Percentiles rank a stretch among this genome's conserved stretches.
These are phyloP conservation scores for Cyclopterus lumpus DNA, from an alignment of 2,797 vertebrate genomes.

Conservation along the genomic window DNA sequence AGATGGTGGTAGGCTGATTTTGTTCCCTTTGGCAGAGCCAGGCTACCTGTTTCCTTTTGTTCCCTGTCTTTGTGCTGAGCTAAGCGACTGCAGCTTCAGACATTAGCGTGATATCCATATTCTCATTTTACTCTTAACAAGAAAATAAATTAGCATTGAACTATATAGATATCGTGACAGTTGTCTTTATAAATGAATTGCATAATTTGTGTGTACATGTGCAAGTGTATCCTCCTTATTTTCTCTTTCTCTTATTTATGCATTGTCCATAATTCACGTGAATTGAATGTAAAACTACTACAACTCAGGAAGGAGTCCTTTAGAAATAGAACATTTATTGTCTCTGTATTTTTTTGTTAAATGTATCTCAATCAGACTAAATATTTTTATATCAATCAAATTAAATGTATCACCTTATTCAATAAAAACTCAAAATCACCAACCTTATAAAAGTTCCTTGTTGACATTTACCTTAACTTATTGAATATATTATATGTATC, in stretches of 20 bases:
- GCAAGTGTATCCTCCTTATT: conserved; percentile 1
- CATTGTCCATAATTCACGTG: conserved; percentile 27
- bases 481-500: conserved; percentile 23
- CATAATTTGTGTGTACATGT: conserved; percentile 36
- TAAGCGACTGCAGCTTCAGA: neutral
- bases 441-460: conserved; percentile 41
- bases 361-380: conserved; percentile 2
- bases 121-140: neutral
- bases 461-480: conserved; percentile 39
- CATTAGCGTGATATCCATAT: neutral
- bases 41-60: neutral
- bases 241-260: conserved; percentile 16
- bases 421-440: neutral
- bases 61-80: conserved; percentile 13
- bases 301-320: conserved; percentile 41
- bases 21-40: neutral
- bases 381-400: conserved; percentile 13
- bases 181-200: conserved; percentile 1
- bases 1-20: neutral
- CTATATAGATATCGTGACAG: conserved; percentile 3
- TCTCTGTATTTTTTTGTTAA: conserved; percentile 3
- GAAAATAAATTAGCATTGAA: neutral
- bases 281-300: conserved; percentile 46
- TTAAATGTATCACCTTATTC: neutral
- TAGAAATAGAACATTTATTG: conserved; percentile 10